Base-by-base conservation (phyloP, 2,888 invertebrate genomes). In the Drosophila kanekoi region DNA sequence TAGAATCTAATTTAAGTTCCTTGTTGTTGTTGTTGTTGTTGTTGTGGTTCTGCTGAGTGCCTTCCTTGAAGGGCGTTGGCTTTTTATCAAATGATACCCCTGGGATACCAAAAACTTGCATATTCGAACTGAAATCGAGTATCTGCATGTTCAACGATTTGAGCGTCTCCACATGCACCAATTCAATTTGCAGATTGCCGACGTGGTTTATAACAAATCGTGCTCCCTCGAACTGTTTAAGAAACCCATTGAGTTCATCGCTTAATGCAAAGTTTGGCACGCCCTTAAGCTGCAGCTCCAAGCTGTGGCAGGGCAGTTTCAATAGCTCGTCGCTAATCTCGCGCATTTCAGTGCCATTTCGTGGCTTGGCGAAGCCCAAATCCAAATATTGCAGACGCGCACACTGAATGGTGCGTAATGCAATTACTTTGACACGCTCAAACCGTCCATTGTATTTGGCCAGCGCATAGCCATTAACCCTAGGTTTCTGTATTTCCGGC, bases 291-390 rank as follows among this genome's bases (percentile, higher is more conserved):
- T 75, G 69, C 13, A 80, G 47, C 48, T 52, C 58, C 0, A 40
- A 5, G 5, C 14, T 28, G 13, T 54, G 45, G 37, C 60, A 71
- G 0, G 83, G 77, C 28, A 80, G 14, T 1, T 59, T 4, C 10
- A 72, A 11, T 1, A 82, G 38, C 23, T 83, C 75, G 0, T 14
- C 11, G 20, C 13, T 72, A 1, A 80, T 69, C 23, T 58, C 52
- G 5, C 51, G 52, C 14, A 83, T 28, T 20, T 76, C 41, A 16
- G 2, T 3, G 0, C 2, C 4, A 9, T 54, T 33, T 1, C 20
- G 9, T 1, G 4, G 1, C 16, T 23, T 45, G 0, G 48, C 1
- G 6, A 62, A 16, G 5, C 81, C 81, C 5, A 56, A 52, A 48
- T 82, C 81, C 0, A 80, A 0, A 6, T 72, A 59, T 1, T 54